These are phyloP conservation scores for Sphaerolaimus hirsutus DNA, from an alignment of 2,888 invertebrate species.

Conservation along the genomic window DNA sequence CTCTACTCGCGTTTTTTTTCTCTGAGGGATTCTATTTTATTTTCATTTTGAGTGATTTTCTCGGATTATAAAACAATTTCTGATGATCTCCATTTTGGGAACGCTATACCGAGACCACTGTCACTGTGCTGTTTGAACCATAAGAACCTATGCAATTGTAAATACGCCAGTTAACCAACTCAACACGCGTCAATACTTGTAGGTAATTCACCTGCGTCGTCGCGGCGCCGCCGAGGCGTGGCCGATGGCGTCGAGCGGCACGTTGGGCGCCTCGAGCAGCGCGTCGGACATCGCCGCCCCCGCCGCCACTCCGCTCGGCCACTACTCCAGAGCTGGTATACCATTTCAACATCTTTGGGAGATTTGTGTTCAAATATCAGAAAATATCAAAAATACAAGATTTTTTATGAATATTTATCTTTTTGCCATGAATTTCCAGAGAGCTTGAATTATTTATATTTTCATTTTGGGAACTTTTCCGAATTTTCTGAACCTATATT, in stretches of 20 bases:
- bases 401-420: neutral
- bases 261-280: neutral
- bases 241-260: too few species aligned
- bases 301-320: neutral
- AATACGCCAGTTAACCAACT: constrained; percentile 9
- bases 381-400: neutral
- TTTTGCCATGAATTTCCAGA: neutral
- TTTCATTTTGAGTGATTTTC: too few species aligned
- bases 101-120: too few species aligned
- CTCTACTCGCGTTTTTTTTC: too few species aligned
- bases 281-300: neutral
- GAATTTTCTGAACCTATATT: neutral
- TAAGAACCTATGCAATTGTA: too few species aligned
- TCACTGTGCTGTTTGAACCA: too few species aligned
- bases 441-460: neutral
- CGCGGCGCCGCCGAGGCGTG: too few species aligned
- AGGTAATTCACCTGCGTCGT: too few species aligned
- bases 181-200: too few species aligned
- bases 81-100: too few species aligned
- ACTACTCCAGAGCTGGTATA: neutral
- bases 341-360: neutral
- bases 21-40: too few species aligned
- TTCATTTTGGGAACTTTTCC: neutral
- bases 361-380: neutral
- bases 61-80: too few species aligned